phyloP scores from a whole-genome alignment of 2,888 invertebrate species.

The Monopis laevigella region DNA sequence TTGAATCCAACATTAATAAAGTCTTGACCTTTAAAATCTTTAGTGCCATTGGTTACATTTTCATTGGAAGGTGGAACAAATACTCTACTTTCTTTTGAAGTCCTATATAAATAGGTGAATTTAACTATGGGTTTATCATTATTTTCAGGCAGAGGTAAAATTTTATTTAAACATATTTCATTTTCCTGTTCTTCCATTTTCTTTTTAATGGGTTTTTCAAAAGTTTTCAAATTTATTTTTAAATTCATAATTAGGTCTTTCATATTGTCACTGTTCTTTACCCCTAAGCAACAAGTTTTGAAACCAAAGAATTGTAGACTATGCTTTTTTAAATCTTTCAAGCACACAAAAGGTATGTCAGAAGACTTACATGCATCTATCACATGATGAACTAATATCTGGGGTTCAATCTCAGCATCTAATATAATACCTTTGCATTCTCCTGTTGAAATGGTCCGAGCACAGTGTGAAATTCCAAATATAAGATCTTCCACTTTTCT shows the following conservation, averaged over 20 bases:
- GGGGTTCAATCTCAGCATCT: constrained; percentile 46
- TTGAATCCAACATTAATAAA: constrained; percentile 37
- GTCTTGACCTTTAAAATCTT: constrained; percentile 39
- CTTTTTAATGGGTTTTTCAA: constrained; percentile 24
- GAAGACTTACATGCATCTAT: constrained; percentile 35
- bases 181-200: constrained; percentile 12
- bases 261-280: constrained; percentile 27
- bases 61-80: constrained; percentile 33
- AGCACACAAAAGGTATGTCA: constrained; percentile 41
- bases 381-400: constrained; percentile 45
- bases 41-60: constrained; percentile 19
- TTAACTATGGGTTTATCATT: constrained; percentile 11
- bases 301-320: constrained; percentile 41
- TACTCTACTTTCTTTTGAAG: constrained; percentile 37
- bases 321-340: constrained; percentile 36
- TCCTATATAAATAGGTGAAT: constrained; percentile 41
- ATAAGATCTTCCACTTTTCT: constrained; percentile 44
- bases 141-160: too few relatives aligned
- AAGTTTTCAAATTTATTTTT: constrained; percentile 24
- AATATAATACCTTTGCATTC: constrained; percentile 44
- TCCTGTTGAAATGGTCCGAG: constrained; percentile 26
- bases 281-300: constrained; percentile 46
- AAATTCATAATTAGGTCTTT: constrained; percentile 32
- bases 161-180: constrained; percentile 17
- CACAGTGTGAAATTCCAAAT: constrained; percentile 49